phyloP scores from a whole-genome alignment of 2,113 vertebrate genomes.

The Henicopernis longicauda region DNA sequence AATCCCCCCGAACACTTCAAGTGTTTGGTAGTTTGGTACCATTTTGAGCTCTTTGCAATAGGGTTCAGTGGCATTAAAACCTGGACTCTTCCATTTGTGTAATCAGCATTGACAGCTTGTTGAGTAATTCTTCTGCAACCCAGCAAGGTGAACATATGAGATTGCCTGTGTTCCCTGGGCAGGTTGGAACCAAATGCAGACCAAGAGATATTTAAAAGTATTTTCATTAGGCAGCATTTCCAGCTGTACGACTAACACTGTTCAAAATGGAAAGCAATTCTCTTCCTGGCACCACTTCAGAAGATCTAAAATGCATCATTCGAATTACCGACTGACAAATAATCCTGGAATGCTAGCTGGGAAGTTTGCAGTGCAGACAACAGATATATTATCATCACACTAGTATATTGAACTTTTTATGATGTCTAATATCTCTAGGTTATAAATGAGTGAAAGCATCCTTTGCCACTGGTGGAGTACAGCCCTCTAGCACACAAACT shows the following conservation, averaged over 20 bases:
- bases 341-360: constrained; percentile 35
- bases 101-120: not conserved
- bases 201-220: constrained; percentile 58
- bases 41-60: not conserved
- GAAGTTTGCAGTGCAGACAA: constrained; percentile 43
- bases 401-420: constrained; percentile 59
- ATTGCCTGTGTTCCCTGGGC: constrained; percentile 1
- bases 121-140: not conserved
- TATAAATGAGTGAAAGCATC: constrained; percentile 20
- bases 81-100: not conserved
- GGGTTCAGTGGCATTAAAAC: not conserved
- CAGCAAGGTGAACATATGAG: not conserved
- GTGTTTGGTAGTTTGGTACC: not conserved
- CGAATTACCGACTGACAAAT: constrained; percentile 65
- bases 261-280: constrained; percentile 59
- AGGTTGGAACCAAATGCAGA: constrained; percentile 46
- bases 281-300: constrained; percentile 59
- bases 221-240: constrained; percentile 69
- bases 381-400: constrained; percentile 48
- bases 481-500: not conserved
- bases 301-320: constrained; percentile 55
- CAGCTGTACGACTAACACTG: constrained; percentile 45
- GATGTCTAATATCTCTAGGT: constrained; percentile 38
- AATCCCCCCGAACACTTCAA: not conserved
- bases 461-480: not conserved